A percentile compares a stretch with the other conserved stretches of the same genome.
These are phyloP conservation scores for Gallinago paraguaiae DNA, from an alignment of 2,113 vertebrate genomes.

Conservation along the genomic window DNA sequence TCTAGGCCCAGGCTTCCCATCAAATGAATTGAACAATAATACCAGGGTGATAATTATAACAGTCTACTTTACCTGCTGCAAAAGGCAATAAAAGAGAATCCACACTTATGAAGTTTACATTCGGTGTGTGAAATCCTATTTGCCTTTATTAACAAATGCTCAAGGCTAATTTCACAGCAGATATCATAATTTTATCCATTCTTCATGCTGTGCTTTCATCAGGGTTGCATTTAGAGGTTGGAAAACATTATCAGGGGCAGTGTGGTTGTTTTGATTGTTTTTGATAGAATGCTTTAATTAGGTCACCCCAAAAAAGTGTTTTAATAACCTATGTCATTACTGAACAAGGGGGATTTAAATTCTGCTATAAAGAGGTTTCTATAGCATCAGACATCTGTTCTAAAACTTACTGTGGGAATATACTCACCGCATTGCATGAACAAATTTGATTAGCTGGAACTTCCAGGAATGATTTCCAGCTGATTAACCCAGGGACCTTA, in stretches of 20 bases:
- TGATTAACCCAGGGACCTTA: slow-evolving; percentile 75
- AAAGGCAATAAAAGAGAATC: slow-evolving; percentile 58
- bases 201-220: slow-evolving; percentile 62
- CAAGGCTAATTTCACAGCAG: slow-evolving; percentile 68
- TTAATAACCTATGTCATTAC: slow-evolving; percentile 70
- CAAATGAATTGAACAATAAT: slow-evolving; percentile 51
- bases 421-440: slow-evolving; percentile 55
- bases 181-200: slow-evolving; percentile 69
- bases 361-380: slow-evolving; percentile 55
- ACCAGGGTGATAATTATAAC: slow-evolving; percentile 47
- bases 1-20: slow-evolving; percentile 7
- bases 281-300: slow-evolving; percentile 72
- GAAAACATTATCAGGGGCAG: slow-evolving; percentile 36
- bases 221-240: neutral
- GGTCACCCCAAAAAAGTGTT: slow-evolving; percentile 60
- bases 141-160: slow-evolving; percentile 71
- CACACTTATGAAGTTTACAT: slow-evolving; percentile 46
- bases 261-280: slow-evolving; percentile 53
- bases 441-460: slow-evolving; percentile 76
- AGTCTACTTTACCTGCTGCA: slow-evolving; percentile 28
- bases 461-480: slow-evolving; percentile 76
- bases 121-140: slow-evolving; percentile 71
- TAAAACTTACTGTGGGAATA: slow-evolving; percentile 70
- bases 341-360: slow-evolving; percentile 64
- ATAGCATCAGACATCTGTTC: slow-evolving; percentile 66